Base-by-base conservation (phyloP, 2,113 vertebrate genomes). In the Hyaena hyaena region DNA sequence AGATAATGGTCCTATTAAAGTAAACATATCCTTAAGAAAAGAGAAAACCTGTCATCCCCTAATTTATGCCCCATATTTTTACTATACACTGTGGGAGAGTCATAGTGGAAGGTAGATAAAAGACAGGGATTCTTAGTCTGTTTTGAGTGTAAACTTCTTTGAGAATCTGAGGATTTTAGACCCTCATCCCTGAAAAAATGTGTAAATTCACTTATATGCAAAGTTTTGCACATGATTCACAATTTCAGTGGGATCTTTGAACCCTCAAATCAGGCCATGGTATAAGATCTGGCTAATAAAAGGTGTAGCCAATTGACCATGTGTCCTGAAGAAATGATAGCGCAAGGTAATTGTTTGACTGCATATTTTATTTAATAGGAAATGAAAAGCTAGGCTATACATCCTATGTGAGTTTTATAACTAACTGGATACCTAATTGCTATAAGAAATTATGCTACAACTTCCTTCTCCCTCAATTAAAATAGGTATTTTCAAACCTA, bases 371-470 rank as follows among this genome's bases (percentile, higher is more conserved):
- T 95, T 88, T 83, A 92, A 92, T 6, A 95, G 86, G 96, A 98
- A 96, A 97, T 95, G 96, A 95, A 61, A 95, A 95, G 50, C 71
- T 63, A 86, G 45, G 4, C 53, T 94, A 0, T 87, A 86, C 68
- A 77, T 92, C 96, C 89, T 97, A 91, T 48, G 88, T 98, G 43
- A 88, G 24, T 84, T 95, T 73, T 91, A 0, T 77, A 93, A 91
- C 61, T 77, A 91, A 91, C 61, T 93, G 95, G 96, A 79, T 96
- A 98, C 98, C 97, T 95, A 97, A 92, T 96, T 97, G 84, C 65
- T 69, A 50, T 45, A 86, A 88, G 96, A 97, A 98, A 88, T 95
- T 90, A 83, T 93, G 63, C n/a, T 50, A 11, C 21, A 43, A 45
- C 33, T 24, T 58, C n/a, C 28, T 93, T 68, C 24, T 81, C 23